Base-by-base conservation (phyloP, 2,888 invertebrate genomes). In the Dichetophora obliterata region DNA sequence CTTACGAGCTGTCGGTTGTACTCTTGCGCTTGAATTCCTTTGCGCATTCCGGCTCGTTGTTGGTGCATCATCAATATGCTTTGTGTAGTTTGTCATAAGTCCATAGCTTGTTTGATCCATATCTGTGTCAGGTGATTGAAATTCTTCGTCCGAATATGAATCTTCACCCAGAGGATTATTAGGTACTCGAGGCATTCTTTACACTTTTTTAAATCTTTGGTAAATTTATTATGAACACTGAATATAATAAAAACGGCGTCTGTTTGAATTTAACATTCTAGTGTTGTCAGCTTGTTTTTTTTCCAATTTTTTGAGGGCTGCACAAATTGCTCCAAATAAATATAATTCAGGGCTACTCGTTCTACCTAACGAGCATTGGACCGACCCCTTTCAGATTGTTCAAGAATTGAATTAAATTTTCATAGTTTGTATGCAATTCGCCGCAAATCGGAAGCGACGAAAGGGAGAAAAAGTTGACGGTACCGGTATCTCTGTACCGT, bases 31-130 rank as follows among this genome's bases (percentile, higher is more conserved):
- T 24, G 57, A 11, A 4, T 27, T 22, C 19, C 1, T 6, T 52
- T 37, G 59, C 9, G 22, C 52, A 9, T 14, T 22, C 52, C 57
- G 57, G 19, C 37, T 77, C 3, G 43, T 66, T 9, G 63, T 37
- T 16, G 76, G 54, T 31, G 8, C 31, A 50, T 22, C 11, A 22
- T n/a, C 31, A 43, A 50, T 34, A 52, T 14, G 5, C n/a, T 48
- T 19, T 2, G 80, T 72, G 14, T 63, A 79, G 6, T n/a, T n/a
- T n/a, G n/a, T n/a, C n/a, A 79, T 48, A 11, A 80, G 75, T 0
- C 52, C 72, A 57, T 81, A 80, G 34, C 75, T 75, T 8, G 81
- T 80, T 70, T 78, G 66, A 14, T 63, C 22, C 11, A 9, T 52
- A 14, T 34, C 37, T 5, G 5, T 19, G 3, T 71, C 76, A n/a